Conservation (phyloP, 2,113 vertebrate genomes). For the Pteruthius melanotis region DNA sequence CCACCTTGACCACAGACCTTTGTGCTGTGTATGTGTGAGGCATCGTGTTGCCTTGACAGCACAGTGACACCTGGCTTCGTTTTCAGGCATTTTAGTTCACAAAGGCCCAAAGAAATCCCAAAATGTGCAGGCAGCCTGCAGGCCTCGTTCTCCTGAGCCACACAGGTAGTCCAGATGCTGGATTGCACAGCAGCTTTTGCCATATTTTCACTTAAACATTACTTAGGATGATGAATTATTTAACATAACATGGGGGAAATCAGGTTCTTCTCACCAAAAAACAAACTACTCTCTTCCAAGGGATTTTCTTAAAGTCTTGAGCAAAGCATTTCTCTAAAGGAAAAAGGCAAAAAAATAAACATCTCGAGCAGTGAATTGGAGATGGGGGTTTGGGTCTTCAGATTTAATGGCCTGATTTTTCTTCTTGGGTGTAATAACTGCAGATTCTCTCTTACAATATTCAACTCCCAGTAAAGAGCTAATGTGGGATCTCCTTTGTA, state of each 20-base stretch:
- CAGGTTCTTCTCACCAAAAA: background rate
- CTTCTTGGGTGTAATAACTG: background rate
- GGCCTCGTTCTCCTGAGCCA: background rate
- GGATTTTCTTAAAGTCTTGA: background rate
- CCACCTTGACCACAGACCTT: background rate
- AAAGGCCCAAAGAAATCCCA: background rate
- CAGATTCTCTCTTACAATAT: background rate
- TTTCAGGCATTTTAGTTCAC: background rate
- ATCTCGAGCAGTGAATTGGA: background rate
- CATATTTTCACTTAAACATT: background rate
- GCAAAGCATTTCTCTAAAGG: background rate
- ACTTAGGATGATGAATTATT: background rate
- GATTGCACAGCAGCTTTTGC: background rate
- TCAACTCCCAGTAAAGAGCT: background rate
- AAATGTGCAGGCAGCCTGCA: background rate
- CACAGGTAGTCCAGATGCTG: background rate
- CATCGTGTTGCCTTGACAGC: background rate
- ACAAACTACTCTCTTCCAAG: background rate
- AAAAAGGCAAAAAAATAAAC: background rate
- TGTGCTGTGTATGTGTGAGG: rapidly evolving
- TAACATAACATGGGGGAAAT: background rate
- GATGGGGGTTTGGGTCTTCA: background rate
- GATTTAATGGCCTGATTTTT: background rate
- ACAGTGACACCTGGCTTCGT: background rate
- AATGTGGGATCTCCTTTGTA: background rate